Base-by-base conservation (phyloP, 2,797 vertebrate species). In the Telmatherina bonti region DNA sequence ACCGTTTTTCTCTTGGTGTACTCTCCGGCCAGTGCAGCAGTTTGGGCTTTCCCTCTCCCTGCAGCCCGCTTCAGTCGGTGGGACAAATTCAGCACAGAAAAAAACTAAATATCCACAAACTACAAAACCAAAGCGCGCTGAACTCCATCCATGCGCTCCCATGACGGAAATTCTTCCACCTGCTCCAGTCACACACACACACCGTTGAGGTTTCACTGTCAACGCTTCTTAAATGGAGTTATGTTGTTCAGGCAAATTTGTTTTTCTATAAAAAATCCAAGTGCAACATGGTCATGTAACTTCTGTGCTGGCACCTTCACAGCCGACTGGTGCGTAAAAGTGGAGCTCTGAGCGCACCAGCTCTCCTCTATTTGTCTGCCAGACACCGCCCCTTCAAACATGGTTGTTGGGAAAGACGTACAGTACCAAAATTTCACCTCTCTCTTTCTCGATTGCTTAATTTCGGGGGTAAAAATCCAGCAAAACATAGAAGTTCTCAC, bases 21-120 rank as follows among this genome's bases (percentile, higher is more conserved):
- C 7, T 91, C 95, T 95, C 49, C 96, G 91, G 12, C 96, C 96
- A 0, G 91, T 90, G 83, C 96, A 96, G 83, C 96, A 97, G 51
- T 82, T 93, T 0, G 91, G 94, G 41, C 66, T 87, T 26, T 88
- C 82, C 54, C 95, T 87, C 38, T 94, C 83, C 61, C 86, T 79
- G 76, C 96, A 96, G 52, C 93, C 89, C 0, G 94, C 93, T 4
- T 94, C 81, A 7, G 80, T 86, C 26, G 36, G 30, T 0, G 58
- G 78, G 22, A 93, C 31, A 24, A 89, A 49, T 5, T 78, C 74
- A 35, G 80, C 56, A 5, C 66, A 91, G 70, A 92, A 85, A 78
- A 93, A 74, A 63, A 83, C 82, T 0, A 92, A 56, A 70, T 74
- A 83, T 83, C 89, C 89, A 62, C 84, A 91, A n/a, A 92, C 9